Percentiles rank a stretch among this genome's conserved stretches.
Evolutionary conservation across 2,888 invertebrate species (phyloP).

Genomic region (Eupsilia transversa): DNA sequence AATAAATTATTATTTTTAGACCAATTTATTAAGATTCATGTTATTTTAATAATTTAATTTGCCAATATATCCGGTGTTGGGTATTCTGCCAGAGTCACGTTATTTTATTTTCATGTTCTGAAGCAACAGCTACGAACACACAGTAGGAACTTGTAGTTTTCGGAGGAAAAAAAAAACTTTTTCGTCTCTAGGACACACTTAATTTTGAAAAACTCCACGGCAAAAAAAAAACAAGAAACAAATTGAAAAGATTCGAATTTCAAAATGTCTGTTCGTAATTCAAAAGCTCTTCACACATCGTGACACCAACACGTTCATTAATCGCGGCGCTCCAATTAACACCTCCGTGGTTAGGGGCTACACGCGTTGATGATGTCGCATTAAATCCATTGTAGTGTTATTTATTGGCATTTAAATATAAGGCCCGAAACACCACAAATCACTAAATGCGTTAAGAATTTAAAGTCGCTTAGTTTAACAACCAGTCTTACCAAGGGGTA

Average conservation of each 20-base stretch:
- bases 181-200: too few species aligned
- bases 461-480: too few species aligned
- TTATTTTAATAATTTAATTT: too few species aligned
- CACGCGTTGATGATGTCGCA: conserved; percentile 61
- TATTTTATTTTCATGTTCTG: neutral
- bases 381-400: conserved; percentile 46
- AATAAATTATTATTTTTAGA: neutral
- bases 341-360: conserved; percentile 60
- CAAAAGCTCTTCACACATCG: conserved; percentile 81
- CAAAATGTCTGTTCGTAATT: conserved; percentile 60
- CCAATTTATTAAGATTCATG: neutral
- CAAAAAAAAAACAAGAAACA: conserved; percentile 21
- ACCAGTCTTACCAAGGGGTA: too few species aligned
- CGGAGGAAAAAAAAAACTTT: too few species aligned
- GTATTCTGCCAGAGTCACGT: neutral
- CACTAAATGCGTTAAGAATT: too few species aligned
- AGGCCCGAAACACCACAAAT: too few species aligned
- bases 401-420: neutral
- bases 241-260: conserved; percentile 61
- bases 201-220: neutral
- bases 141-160: too few species aligned
- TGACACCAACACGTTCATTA: conserved; percentile 82
- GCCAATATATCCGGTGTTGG: neutral
- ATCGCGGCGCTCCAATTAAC: conserved; percentile 85
- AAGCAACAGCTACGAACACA: too few species aligned